These are phyloP conservation scores for Pseudopleuronectes americanus DNA, from an alignment of 2,797 vertebrate species.

Conservation along the genomic window DNA sequence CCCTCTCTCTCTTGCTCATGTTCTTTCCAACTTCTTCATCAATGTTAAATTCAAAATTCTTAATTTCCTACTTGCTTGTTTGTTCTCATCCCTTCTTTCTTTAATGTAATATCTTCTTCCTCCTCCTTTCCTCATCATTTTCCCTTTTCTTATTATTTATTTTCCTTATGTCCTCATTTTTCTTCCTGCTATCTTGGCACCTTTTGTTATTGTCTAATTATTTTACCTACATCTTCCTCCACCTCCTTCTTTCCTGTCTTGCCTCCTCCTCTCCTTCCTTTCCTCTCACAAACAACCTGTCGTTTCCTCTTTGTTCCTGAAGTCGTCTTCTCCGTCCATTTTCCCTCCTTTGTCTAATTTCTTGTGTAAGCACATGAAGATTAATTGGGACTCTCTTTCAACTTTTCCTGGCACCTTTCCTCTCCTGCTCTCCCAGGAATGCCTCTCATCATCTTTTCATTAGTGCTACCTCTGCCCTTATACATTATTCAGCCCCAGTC, in stretches of 20 bases:
- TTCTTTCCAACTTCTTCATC: too few relatives aligned
- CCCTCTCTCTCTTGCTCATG: too few relatives aligned
- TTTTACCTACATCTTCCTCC: neutral
- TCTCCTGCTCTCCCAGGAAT: constrained; percentile 70
- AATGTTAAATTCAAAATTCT: too few relatives aligned
- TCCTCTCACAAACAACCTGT: neutral
- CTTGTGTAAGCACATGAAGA: constrained; percentile 78
- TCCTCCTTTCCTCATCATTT: neutral
- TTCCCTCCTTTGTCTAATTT: constrained; percentile 71
- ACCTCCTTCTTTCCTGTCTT: neutral
- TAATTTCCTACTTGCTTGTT: neutral
- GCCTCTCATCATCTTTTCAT: constrained; percentile 85
- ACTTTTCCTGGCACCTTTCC: constrained; percentile 65
- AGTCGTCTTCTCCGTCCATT: constrained; percentile 19
- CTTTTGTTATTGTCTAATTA: neutral
- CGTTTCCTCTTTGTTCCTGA: constrained; percentile 10
- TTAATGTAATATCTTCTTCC: neutral
- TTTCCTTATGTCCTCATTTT: neutral
- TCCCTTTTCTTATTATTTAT: neutral
- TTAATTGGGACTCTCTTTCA: constrained; percentile 79
- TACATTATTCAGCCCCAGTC: constrained; percentile 82
- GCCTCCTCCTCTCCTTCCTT: neutral
- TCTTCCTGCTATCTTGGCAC: neutral
- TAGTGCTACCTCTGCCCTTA: constrained; percentile 79
- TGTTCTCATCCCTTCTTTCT: neutral